Percentiles rank a stretch among this genome's conserved stretches.
Conservation (phyloP, 2,888 invertebrate species). For the Cantharis lateralis region DNA sequence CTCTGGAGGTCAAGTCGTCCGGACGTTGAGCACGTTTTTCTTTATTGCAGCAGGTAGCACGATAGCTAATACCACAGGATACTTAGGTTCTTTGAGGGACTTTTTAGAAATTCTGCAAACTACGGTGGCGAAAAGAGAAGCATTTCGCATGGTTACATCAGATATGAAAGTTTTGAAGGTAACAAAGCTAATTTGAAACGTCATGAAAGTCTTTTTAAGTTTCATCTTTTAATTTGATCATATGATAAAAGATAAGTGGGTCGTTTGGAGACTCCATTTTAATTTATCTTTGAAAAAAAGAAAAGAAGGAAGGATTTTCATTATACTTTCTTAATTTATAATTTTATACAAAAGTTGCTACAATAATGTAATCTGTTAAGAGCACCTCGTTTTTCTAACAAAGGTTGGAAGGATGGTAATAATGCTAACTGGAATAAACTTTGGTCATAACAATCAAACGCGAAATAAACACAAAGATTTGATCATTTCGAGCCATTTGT, state of each 20-base stretch:
- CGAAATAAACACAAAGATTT: conserved; percentile 51
- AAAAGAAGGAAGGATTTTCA: neutral
- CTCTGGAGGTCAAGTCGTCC: too few species aligned
- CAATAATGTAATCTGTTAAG: conserved; percentile 29
- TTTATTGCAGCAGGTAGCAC: too few species aligned
- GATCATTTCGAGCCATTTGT: conserved; percentile 53
- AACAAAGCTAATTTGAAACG: neutral
- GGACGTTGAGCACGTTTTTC: too few species aligned
- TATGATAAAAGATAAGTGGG: neutral
- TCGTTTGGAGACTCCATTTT: neutral
- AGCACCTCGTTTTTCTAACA: conserved; percentile 31
- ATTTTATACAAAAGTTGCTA: conserved; percentile 6
- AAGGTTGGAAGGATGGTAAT: conserved; percentile 37
- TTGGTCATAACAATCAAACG: conserved; percentile 49
- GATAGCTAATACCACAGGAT: too few species aligned
- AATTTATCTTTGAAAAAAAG: neutral
- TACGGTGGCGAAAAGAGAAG: neutral
- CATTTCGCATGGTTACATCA: neutral
- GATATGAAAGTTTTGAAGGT: neutral
- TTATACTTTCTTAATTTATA: neutral
- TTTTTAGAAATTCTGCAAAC: neutral
- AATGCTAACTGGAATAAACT: conserved; percentile 44
- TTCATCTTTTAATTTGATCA: neutral
- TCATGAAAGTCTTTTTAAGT: neutral
- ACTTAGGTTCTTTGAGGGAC: too few species aligned